A percentile compares a stretch with the other conserved stretches of the same genome.
Conservation (phyloP, 1,140 invertebrate species). For the Drosophila lacertosa region DNA sequence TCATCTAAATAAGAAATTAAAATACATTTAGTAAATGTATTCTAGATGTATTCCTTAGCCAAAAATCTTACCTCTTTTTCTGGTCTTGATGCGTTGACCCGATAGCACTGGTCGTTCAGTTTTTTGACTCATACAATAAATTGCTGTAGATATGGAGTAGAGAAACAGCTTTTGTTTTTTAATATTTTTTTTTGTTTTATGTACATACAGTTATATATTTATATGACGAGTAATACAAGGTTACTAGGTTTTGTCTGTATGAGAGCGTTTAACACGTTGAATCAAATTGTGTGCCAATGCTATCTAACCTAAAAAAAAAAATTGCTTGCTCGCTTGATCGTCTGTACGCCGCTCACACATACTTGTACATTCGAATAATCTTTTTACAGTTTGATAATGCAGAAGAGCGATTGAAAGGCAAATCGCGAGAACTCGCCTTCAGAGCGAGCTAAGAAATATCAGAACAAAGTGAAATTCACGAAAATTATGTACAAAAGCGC, state of each 20-base stretch:
- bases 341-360: slow-evolving; percentile 51
- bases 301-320: slow-evolving; percentile 65
- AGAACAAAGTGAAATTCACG: slow-evolving; percentile 68
- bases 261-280: slow-evolving; percentile 38
- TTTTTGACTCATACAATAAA: slow-evolving; percentile 99
- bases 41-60: background rate
- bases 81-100: slow-evolving; percentile 99
- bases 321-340: slow-evolving; percentile 40
- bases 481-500: slow-evolving; percentile 37
- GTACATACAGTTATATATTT: slow-evolving; percentile 19
- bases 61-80: slow-evolving; percentile 93
- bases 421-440: slow-evolving; percentile 39
- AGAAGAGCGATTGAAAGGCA: slow-evolving; percentile 57
- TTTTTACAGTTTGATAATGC: slow-evolving; percentile 74
- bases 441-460: slow-evolving; percentile 59
- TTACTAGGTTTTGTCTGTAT: slow-evolving; percentile 30
- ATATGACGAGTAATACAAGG: slow-evolving; percentile 38
- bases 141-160: slow-evolving; percentile 88
- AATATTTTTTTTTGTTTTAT: slow-evolving; percentile 24
- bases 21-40: background rate
- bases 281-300: slow-evolving; percentile 25
- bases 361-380: slow-evolving; percentile 21
- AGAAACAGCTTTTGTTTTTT: slow-evolving; percentile 33
- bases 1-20: slow-evolving; percentile 89
- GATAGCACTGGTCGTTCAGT: slow-evolving; percentile 99